Base-by-base conservation (phyloP, 2,888 invertebrate genomes). In the Sinodicranocentrus sp. region DNA sequence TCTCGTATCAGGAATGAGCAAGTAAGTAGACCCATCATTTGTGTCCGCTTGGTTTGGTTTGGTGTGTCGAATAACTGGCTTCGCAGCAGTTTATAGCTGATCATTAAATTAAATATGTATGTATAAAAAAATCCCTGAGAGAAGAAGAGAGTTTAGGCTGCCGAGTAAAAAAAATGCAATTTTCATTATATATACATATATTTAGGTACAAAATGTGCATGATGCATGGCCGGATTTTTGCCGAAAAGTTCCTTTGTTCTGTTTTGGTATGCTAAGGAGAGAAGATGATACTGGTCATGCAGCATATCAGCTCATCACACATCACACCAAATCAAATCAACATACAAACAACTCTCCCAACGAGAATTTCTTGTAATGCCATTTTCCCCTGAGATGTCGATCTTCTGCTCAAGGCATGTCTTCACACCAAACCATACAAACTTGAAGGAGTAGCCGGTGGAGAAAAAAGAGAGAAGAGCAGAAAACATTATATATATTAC, bases 31-130 rank as follows among this genome's bases (percentile, higher is more conserved):
- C 10, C 54, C 21, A 65, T 76, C 52, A 67, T 33, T 63, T 72
- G 17, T 76, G 39, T 65, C 61, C 61, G 48, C 68, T 75, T 75
- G n/a, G 68, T 43, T 72, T 80, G 23, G 43, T 54, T 59, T 72
- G 67, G 75, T 82, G 73, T 78, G 68, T 70, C 39, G 82, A 82
- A 70, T 75, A 82, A 82, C 75, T 52, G 76, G 75, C 76, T 82
- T 82, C 33, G 3, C 10, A 33, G 33, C 33, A 33, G 70, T 82
- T 82, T 76, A 82, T 82, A 43, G 70, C 70, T 61, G 52, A 82
- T 70, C 82, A 76, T 76, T 82, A 76, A 76, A 82, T 76, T 82
- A 75, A 75, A 75, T n/a, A n/a, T n/a, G n/a, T n/a, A n/a, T n/a
- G 43, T 57, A 44, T 61, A 63, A 73, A 54, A 25, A 26, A 65